Evolutionary conservation across 2,888 invertebrate genomes (phyloP).

Genomic region (Drosophila neonasuta): DNA sequence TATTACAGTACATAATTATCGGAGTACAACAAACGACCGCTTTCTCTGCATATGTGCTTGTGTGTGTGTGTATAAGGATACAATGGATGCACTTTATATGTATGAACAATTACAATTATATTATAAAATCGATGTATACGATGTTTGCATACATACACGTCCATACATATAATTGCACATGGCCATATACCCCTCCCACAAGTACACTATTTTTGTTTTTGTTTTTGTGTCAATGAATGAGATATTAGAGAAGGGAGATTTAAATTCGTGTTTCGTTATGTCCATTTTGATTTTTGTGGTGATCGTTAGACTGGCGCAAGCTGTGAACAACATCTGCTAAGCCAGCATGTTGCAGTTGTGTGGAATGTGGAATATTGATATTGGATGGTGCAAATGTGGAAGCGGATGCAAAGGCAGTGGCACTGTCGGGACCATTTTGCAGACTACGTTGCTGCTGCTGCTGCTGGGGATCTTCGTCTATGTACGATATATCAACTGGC

Average conservation of each 20-base stretch:
- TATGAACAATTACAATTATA: no score
- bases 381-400: slow-evolving; percentile 20
- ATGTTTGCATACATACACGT: slow-evolving; percentile 3
- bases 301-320: slow-evolving; percentile 44
- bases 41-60: slow-evolving; percentile 14
- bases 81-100: slow-evolving; percentile 4
- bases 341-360: slow-evolving; percentile 25
- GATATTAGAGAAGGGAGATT: neutral
- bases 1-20: slow-evolving; percentile 52
- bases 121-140: neutral
- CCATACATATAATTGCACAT: neutral
- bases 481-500: slow-evolving; percentile 87
- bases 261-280: slow-evolving; percentile 74
- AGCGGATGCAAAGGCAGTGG: slow-evolving; percentile 40
- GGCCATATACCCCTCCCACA: no score
- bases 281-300: slow-evolving; percentile 42
- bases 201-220: no score
- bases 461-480: slow-evolving; percentile 85
- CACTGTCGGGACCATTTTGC: slow-evolving; percentile 54
- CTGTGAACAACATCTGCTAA: slow-evolving; percentile 55
- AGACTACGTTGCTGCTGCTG: slow-evolving; percentile 46
- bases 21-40: slow-evolving; percentile 29
- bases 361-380: slow-evolving; percentile 4
- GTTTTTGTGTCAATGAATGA: neutral
- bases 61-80: neutral